phyloP scores from a whole-genome alignment of 2,113 vertebrate genomes.

The Camelus dromedarius region DNA sequence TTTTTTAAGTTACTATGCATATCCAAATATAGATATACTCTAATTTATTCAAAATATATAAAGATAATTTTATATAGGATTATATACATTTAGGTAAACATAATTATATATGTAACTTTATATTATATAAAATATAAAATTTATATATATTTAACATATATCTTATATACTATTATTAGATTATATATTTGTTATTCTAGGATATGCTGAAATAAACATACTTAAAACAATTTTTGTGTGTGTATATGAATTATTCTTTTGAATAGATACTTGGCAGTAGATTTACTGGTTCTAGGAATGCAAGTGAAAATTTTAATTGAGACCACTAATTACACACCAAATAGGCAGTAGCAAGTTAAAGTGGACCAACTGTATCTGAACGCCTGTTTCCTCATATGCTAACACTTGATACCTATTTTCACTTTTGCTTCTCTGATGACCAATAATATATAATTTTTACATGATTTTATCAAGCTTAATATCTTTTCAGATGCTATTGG shows the following conservation, averaged over 20 bases:
- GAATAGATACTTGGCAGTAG: neutral
- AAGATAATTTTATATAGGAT: neutral
- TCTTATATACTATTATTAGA: neutral
- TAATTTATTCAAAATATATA: neutral
- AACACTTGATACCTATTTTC: neutral
- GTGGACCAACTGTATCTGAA: neutral
- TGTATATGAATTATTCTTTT: neutral
- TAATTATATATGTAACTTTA: neutral
- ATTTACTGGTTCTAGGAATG: neutral
- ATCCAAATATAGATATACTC: neutral
- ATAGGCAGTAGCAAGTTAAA: neutral
- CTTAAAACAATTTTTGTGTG: neutral
- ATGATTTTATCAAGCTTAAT: neutral
- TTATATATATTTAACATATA: neutral
- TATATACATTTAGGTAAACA: neutral
- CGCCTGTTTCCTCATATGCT: neutral
- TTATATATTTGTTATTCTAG: conserved; percentile 16
- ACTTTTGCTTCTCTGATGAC: neutral
- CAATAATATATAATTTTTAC: neutral
- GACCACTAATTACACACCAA: neutral
- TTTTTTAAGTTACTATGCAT: neutral
- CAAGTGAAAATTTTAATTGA: neutral
- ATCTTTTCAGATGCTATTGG: neutral
- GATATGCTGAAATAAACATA: neutral
- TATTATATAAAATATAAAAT: neutral